Evolutionary conservation across 2,888 invertebrate species (phyloP), one percentile per base, ranked within the genome.

Genomic region (Drosophila flavopinicola): DNA sequence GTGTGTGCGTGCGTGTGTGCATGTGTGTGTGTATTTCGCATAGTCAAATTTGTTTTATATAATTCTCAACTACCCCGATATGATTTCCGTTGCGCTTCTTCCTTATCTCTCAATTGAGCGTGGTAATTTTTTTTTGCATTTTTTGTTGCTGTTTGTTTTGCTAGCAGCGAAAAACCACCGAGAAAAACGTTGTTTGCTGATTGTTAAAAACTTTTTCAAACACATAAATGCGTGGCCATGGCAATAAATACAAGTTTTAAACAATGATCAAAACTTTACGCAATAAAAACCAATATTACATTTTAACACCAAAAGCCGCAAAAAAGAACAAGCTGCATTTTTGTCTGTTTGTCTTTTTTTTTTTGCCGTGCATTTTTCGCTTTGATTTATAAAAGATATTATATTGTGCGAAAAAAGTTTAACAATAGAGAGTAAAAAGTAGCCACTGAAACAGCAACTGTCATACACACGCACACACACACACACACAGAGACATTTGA

Each of bases 31-130:
- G 51, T 53, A 48, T 66, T 80, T 77, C 75, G 63, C 70, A 74
- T 80, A 78, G 74, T 75, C 69, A 78, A 78, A 84, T 79, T 78
- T 73, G 71, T 70, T 78, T 85, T 82, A 85, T 77, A 78, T 78
- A 85, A 80, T 78, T 57, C 73, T 30, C 73, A 82, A 79, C 85
- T 82, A 79, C 78, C 78, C 78, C 78, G 82, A 82, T 78, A 78
- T 71, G 70, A 78, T 85, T 78, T 85, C 75, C 72, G 82, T 68
- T 66, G 61, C 53, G 70, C 69, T 71, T 61, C 75, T 75, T 71
- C 67, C 85, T 82, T 80, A 85, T 78, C 85, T 85, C 71, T 57
- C 75, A 67, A 74, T 74, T 80, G 66, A 69, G 60, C 48, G 32
- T 33, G 49, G 37, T 51, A 27, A 47, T 57, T 58, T 70, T 39